Base-by-base conservation (phyloP, 2,113 vertebrate genomes). In the Otocyon megalotis region DNA sequence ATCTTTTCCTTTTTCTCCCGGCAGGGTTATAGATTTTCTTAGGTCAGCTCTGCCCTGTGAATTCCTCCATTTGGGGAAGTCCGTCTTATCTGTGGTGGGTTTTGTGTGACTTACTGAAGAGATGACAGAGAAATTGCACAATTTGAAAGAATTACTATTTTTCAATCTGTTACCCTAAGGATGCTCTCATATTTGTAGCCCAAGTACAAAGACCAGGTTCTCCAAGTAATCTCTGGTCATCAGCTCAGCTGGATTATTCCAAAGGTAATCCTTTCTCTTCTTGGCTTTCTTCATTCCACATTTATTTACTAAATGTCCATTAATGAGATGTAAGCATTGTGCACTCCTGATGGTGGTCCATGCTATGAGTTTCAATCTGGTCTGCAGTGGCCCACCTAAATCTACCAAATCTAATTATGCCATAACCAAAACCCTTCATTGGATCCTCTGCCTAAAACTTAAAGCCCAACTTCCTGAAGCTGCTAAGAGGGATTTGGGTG, bases 291-390 rank as follows among this genome's bases (percentile, higher is more conserved):
- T 43, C 83, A 37, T 62, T 69, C 7, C 56, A 81, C 16, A 43
- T 0, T n/a, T 74, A 26, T 62, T 80, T 28, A 43, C 50, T 0
- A 4, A 35, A 20, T 6, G 9, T 35, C 43, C 50, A 53, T 0
- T n/a, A 50, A 30, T 2, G 26, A 37, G 26, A 26, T 12, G 5
- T 35, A 15, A 30, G 5, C 22, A 8, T 17, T 14, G 20, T 0
- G 32, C 0, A 17, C 32, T n/a, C 48, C 11, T 19, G 30, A 20
- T 24, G 10, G 22, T n/a, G 30, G 22, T 20, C 32, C 0, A 1
- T 19, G n/a, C 26, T 48, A 0, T 35, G 12, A 17, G 28, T 76
- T 69, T 48, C 58, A 5, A 1, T 16, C 3, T 71, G 50, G 13
- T 48, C 43, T 71, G 30, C 7, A 9, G 69, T 15, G 16, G 53